Percentiles rank a stretch among this genome's conserved stretches.
Evolutionary conservation across 2,113 vertebrate species (phyloP).

Genomic region (Patagioenas fasciata): DNA sequence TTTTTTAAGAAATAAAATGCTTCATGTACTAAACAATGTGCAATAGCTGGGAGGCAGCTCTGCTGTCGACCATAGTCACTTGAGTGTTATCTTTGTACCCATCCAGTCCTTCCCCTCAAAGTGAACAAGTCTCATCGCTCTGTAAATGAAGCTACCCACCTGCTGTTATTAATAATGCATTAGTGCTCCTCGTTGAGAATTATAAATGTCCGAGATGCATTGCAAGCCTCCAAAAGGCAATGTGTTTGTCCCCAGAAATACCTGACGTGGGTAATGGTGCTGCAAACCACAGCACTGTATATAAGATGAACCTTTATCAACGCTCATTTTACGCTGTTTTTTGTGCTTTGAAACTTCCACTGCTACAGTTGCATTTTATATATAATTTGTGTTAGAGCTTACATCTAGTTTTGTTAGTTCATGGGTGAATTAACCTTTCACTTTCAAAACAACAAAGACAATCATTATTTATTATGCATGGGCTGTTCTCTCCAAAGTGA

Average conservation of each 20-base stretch:
- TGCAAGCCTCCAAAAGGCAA: not conserved
- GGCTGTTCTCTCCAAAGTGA: not conserved
- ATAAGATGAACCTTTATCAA: not conserved
- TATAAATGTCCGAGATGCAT: not conserved
- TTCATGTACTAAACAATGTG: rapidly evolving
- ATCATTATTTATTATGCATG: not conserved
- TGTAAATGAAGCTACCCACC: conserved; percentile 29
- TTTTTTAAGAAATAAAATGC: not conserved
- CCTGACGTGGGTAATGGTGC: not conserved
- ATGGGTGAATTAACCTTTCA: conserved; percentile 1
- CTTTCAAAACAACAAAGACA: not conserved
- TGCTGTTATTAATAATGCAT: conserved; percentile 41
- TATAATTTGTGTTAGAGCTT: not conserved
- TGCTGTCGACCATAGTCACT: not conserved
- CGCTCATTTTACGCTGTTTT: not conserved
- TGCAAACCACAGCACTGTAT: not conserved
- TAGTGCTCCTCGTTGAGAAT: not conserved
- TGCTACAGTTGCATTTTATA: rapidly evolving
- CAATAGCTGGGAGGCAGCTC: not conserved
- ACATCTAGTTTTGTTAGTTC: not conserved
- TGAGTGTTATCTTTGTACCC: not conserved
- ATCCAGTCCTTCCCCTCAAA: not conserved
- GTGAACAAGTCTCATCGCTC: not conserved
- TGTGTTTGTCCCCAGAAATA: not conserved
- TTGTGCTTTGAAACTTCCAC: not conserved